Percentiles rank a stretch among this genome's conserved stretches.
phyloP scores from a whole-genome alignment of 2,113 vertebrate genomes.

The Dromas ardeola region DNA sequence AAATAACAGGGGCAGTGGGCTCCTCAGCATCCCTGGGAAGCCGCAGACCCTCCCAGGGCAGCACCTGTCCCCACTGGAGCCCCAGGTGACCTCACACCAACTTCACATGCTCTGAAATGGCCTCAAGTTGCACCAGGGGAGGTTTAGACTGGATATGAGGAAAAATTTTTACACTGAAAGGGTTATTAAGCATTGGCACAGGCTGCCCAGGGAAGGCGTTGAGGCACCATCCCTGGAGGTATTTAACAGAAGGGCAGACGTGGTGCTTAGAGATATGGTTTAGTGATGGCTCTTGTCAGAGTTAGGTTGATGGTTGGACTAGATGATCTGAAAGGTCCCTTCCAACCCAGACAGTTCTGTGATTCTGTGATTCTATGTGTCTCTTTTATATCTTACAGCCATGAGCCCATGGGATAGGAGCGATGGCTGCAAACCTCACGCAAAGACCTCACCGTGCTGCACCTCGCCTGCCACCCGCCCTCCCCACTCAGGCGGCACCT shows the following conservation, averaged over 20 bases:
- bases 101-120: background rate
- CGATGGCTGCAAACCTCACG: background rate
- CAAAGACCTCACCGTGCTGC: fast-evolving
- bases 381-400: background rate
- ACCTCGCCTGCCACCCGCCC: background rate
- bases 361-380: background rate
- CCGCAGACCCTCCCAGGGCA: background rate
- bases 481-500: background rate
- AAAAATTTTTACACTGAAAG: too few species aligned
- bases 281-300: too few species aligned
- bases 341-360: too few species aligned
- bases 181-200: too few species aligned
- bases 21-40: background rate
- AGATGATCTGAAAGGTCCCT: too few species aligned
- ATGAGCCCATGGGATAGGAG: background rate
- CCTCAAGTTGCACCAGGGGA: too few species aligned
- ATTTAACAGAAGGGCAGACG: too few species aligned
- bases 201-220: too few species aligned
- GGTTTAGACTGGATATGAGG: too few species aligned
- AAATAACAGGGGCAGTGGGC: background rate
- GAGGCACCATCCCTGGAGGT: too few species aligned
- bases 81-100: background rate
- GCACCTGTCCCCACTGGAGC: background rate
- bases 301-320: too few species aligned
- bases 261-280: too few species aligned